Conservation (phyloP, 2,113 vertebrate genomes). For the Dromas ardeola region DNA sequence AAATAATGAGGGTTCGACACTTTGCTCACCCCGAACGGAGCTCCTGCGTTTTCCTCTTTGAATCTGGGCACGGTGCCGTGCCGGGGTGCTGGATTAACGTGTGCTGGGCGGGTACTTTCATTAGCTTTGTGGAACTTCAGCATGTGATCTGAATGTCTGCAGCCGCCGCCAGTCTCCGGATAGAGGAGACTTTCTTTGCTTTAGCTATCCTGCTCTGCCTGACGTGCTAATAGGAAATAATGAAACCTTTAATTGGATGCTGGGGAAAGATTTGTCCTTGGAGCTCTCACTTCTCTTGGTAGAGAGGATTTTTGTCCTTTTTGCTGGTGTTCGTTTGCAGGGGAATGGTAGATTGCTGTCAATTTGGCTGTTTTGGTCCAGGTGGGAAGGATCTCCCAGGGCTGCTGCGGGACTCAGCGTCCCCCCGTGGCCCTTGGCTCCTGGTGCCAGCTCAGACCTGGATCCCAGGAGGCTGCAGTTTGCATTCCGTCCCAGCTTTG, state of each 20-base stretch:
- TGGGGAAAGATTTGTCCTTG: background rate
- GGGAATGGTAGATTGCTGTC: background rate
- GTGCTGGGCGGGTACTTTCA: background rate
- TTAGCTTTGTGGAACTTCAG: background rate
- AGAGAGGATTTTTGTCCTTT: background rate
- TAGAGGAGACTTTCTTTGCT: background rate
- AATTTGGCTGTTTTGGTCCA: background rate
- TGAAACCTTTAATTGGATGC: background rate
- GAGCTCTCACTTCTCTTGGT: background rate
- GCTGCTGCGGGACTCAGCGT: background rate
- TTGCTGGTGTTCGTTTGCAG: background rate
- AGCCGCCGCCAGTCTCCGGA: fast-evolving
- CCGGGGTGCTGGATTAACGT: fast-evolving
- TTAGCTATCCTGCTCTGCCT: background rate
- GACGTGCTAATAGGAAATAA: background rate
- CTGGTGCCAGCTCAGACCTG: background rate
- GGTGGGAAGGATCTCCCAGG: background rate
- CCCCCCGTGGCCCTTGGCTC: background rate
- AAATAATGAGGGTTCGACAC: background rate
- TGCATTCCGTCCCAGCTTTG: background rate
- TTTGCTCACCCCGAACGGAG: background rate
- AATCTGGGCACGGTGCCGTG: background rate
- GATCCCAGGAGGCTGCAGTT: background rate
- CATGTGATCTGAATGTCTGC: background rate
- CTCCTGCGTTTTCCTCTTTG: background rate